Evolutionary conservation across 2,113 vertebrate species (phyloP), one percentile per base, ranked within the genome.

Genomic region (Perognathus longimembris): DNA sequence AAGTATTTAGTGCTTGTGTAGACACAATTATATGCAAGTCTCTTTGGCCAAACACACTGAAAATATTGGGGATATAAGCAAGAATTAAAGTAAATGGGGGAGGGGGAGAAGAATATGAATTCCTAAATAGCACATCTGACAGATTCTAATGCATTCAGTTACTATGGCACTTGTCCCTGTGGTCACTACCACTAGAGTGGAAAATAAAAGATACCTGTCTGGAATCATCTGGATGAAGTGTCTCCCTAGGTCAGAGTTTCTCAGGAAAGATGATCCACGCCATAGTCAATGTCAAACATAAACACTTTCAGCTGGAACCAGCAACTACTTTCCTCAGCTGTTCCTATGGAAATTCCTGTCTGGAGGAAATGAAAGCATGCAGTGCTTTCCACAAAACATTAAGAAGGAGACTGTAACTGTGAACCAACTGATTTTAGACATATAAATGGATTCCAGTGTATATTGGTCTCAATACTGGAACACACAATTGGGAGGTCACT

Each of bases 381-480:
- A 75, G 76, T 80, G 85, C 12, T 81, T 87, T 73, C 2, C 61
- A 24, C 20, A 36, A 66, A 76, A 42, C 8, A 45, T 75, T 21
- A 86, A 45, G 3, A 87, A 77, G 11, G 21, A 86, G 32, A 94
- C 75, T 84, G 4, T 42, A 64, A 89, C 36, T 82, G 36, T 89
- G 22, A 36, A 4, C 57, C 59, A 73, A 74, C 45, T 12, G 34
- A 83, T 50, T 80, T 88, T 36, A 45, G 57, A 90, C n/a, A 63
- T n/a, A 88, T 87, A 92, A 79, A 38, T 40, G 36, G 36, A 63
- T 40, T 17, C 15, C 34, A 57, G 20, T 20, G 34, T 69, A 18
- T 12, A 1, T 5, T 45, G 12, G 10, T 61, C 34, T 14, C 22
- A 34, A 32, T 11, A 57, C 9, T 8, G 8, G 32, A 57, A 7